Base-by-base conservation (phyloP, 1,140 invertebrate species). In the Vanessa atalanta region DNA sequence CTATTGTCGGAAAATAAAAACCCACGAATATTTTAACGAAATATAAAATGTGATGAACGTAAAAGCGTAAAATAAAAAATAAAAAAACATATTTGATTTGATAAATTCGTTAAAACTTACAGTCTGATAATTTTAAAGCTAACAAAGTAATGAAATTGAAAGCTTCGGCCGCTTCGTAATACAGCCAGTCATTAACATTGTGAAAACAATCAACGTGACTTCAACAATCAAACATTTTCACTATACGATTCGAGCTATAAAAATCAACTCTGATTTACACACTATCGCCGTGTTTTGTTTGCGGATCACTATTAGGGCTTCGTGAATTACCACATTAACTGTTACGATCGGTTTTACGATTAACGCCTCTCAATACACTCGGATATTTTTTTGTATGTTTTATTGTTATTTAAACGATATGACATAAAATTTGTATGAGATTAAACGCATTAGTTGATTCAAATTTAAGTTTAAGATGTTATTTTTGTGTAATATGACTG, bases 221-320 rank as follows among this genome's bases (percentile, higher is more conserved):
- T 86, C 79, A 83, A 85, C 81, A 86, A 85, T 88, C 86, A 84
- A 87, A 88, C 81, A 86, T 85, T 89, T 89, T 84, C 85, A 88
- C 86, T 86, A 73, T 78, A 47, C 70, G 75, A 72, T 75, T 72
- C 63, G 70, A 67, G 78, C 76, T 73, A 80, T 87, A 81, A 85
- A 85, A 87, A 88, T 85, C 83, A 80, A 79, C 74, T 78, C 79
- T 69, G 78, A 83, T 85, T 73, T 69, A 69, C 48, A 23, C 79
- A 87, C 81, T 82, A 81, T 82, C 70, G 81, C 78, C 69, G 65
- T 79, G 70, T 82, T 79, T 78, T 72, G 78, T 83, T 86, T 74
- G 72, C 65, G 72, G 79, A 75, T 65, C 76, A 74, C 72, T 81
- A 75, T 85, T 80, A 84, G 78, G 84, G 80, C 78, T 83, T 77